A percentile compares a stretch with the other conserved stretches of the same genome.
Evolutionary conservation across 2,888 invertebrate species (phyloP).

Genomic region (Leptinotarsa juncta): DNA sequence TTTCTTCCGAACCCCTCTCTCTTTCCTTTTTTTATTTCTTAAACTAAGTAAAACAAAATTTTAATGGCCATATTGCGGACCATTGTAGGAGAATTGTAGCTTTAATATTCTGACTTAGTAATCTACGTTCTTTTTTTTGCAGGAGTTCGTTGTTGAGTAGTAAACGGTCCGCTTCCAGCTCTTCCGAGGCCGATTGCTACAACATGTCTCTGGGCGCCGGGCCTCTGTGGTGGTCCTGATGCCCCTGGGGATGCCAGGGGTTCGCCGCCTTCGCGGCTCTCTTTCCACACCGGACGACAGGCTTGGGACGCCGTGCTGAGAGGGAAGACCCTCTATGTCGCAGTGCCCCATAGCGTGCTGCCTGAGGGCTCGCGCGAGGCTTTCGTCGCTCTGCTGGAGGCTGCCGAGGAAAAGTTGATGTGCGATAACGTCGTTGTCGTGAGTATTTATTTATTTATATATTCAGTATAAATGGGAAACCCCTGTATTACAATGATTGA

Average conservation of each 20-base stretch:
- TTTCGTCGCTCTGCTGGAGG: slow-evolving; percentile 93
- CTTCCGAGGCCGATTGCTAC: slow-evolving; percentile 79
- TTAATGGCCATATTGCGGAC: too few species aligned
- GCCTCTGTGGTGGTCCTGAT: slow-evolving; percentile 99
- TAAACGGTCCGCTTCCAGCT: slow-evolving; percentile 77
- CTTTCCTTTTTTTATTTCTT: too few species aligned
- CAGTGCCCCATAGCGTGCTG: slow-evolving; percentile 86
- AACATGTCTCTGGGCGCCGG: slow-evolving; percentile 95
- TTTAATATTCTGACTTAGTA: not conserved
- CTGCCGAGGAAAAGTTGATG: slow-evolving; percentile 92
- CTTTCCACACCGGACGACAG: slow-evolving; percentile 66
- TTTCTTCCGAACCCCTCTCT: too few species aligned
- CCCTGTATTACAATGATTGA: too few species aligned
- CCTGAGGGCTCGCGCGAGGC: slow-evolving; percentile 95
- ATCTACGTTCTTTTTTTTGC: slow-evolving; percentile 28
- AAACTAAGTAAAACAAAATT: too few species aligned
- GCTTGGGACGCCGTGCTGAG: slow-evolving; percentile 67
- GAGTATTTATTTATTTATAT: slow-evolving; percentile 38
- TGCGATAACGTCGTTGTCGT: slow-evolving; percentile 83
- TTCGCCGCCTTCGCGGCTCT: slow-evolving; percentile 65
- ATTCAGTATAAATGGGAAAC: too few species aligned
- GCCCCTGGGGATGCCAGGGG: slow-evolving; percentile 87
- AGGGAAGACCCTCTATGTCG: slow-evolving; percentile 86
- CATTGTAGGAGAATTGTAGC: not conserved
- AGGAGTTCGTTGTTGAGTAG: slow-evolving; percentile 59